Base-by-base conservation (phyloP, 2,888 invertebrate species). In the Busseola fusca region DNA sequence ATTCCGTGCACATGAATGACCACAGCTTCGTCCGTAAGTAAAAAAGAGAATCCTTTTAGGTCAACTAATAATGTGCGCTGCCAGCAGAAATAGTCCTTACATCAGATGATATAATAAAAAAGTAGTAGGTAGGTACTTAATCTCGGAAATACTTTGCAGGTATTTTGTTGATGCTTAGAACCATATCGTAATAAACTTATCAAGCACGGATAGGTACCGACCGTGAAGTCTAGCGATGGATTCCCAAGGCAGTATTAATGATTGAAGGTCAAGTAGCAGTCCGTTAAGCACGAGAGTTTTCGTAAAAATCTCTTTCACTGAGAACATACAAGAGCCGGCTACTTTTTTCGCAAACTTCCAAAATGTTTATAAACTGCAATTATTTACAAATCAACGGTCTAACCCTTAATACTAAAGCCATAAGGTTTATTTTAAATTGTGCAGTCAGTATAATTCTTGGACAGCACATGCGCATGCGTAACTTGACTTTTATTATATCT, bases 391-490 rank as follows among this genome's bases (percentile, higher is more conserved):
- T 7, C 0, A 37, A 27, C 16, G 7, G 14, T 14, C 0, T 67
- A 64, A 21, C 9, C 16, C 76, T 70, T 82, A 75, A 25, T 0
- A 0, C 0, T 0, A 2, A 1, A 0, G 0, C 0, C 0, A 0
- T 82, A 81, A 27, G 34, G 50, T 9, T 59, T 64, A 72, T 54
- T 82, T 76, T 68, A 25, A 21, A 45, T 42, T 60, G 50, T 12
- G 0, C 6, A 64, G 18, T n/a, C 7, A 0, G 27, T 50, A 64
- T 66, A 50, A 58, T 59, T 69, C 48, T 80, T 77, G 64, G 66
- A 68, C 7, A 72, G 18, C 14, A 64, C 40, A 25, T 80, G 84
- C 89, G 87, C 89, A 89, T 89, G 89, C 88, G 88, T 81, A n/a
- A n/a, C 58, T 63, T 68, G 60, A 65, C 59, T 54, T 63, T 50